Percentiles rank a stretch among this genome's conserved stretches.
Conservation (phyloP, 2,888 invertebrate genomes). For the Lithosia quadra region DNA sequence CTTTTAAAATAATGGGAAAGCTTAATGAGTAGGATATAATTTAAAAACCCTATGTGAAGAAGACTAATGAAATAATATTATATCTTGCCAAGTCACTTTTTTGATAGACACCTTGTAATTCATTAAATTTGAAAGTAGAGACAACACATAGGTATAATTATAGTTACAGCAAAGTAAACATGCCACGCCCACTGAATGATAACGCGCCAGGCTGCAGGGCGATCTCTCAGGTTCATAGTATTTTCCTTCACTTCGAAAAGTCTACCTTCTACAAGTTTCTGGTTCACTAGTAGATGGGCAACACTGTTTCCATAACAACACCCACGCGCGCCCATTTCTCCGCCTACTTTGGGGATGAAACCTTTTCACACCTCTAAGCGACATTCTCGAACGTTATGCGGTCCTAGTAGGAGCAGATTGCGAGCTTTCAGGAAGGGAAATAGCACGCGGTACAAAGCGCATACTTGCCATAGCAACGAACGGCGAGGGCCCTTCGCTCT, state of each 20-base stretch:
- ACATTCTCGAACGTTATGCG: slow-evolving; percentile 69
- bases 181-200: neutral
- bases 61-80: neutral
- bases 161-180: neutral
- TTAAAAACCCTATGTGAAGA: neutral
- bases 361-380: slow-evolving; percentile 56
- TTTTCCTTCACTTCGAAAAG: slow-evolving; percentile 25
- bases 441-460: slow-evolving; percentile 60
- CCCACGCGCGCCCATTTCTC: slow-evolving; percentile 77
- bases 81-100: too few species aligned
- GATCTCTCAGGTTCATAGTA: neutral
- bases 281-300: slow-evolving; percentile 69
- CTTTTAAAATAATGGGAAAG: too few species aligned
- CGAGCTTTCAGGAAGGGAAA: slow-evolving; percentile 90
- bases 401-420: slow-evolving; percentile 87
- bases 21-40: too few species aligned
- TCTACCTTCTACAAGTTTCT: slow-evolving; percentile 64
- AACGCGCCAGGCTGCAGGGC: neutral
- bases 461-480: slow-evolving; percentile 54
- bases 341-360: slow-evolving; percentile 75
- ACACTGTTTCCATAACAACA: slow-evolving; percentile 80
- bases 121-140: neutral
- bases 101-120: too few species aligned
- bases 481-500: slow-evolving; percentile 27
- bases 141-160: neutral